Percentiles rank a stretch among this genome's conserved stretches.
These are phyloP conservation scores for Danaus chrysippus DNA, from an alignment of 2,888 invertebrate species.

Conservation along the genomic window DNA sequence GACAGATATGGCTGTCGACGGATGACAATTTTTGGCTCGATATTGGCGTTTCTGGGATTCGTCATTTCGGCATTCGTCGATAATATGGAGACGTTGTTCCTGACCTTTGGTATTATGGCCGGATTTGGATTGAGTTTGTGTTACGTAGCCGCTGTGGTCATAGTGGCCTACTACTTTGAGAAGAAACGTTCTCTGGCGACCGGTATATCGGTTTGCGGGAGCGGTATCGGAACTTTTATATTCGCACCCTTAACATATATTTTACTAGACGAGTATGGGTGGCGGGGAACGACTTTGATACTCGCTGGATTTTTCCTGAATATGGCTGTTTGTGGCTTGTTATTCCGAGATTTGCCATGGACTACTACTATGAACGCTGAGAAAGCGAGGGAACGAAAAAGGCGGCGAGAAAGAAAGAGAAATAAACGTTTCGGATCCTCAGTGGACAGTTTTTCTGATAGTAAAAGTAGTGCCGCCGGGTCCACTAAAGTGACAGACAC, in stretches of 20 bases:
- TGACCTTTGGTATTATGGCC: conserved; percentile 90
- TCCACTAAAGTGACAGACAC: conserved; percentile 66
- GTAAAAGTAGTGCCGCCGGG: conserved; percentile 82
- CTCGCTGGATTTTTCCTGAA: conserved; percentile 89
- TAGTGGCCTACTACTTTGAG: conserved; percentile 94
- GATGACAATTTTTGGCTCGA: conserved; percentile 87
- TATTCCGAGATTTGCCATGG: conserved; percentile 86
- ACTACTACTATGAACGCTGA: conserved; percentile 79
- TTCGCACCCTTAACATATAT: conserved; percentile 89
- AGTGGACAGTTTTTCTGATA: conserved; percentile 84
- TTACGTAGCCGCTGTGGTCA: conserved; percentile 94
- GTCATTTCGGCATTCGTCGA: conserved; percentile 86
- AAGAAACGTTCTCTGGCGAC: conserved; percentile 91
- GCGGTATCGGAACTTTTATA: conserved; percentile 92
- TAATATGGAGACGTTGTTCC: conserved; percentile 86
- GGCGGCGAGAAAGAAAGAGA: conserved; percentile 78
- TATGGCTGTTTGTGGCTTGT: conserved; percentile 88
- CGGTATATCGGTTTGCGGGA: conserved; percentile 91
- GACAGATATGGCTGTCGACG: conserved; percentile 90
- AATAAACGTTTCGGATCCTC: conserved; percentile 81
- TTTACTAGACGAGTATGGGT: conserved; percentile 87
- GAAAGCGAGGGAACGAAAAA: conserved; percentile 81
- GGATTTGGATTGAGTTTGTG: conserved; percentile 92
- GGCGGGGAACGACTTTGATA: conserved; percentile 91
- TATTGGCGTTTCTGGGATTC: conserved; percentile 87